Conservation (phyloP, 2,797 vertebrate genomes). For the Spizella passerina region DNA sequence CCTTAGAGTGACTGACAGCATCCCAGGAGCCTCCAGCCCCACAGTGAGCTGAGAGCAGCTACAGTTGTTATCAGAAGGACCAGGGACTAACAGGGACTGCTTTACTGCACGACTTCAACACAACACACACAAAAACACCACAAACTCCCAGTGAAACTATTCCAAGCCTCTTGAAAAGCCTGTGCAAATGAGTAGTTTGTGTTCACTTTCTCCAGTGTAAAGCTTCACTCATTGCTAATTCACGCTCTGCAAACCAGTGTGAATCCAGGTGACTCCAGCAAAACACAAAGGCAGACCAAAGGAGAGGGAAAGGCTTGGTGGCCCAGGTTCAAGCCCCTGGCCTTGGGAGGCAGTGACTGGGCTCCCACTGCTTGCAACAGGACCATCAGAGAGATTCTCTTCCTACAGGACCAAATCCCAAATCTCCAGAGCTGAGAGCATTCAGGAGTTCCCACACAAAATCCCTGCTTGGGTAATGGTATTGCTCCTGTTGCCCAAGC, state of each 20-base stretch:
- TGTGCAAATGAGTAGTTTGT: not conserved
- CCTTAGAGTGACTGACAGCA: not conserved
- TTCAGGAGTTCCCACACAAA: not conserved
- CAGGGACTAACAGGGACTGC: not conserved
- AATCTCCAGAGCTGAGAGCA: not conserved
- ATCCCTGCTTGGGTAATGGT: not conserved
- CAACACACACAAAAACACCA: not conserved
- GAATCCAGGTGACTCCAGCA: not conserved
- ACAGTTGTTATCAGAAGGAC: not conserved
- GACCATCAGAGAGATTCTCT: not conserved
- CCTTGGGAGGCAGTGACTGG: rapidly evolving
- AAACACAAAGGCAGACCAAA: not conserved
- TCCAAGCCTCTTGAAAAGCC: not conserved
- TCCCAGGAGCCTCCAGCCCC: not conserved
- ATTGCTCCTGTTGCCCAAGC: not conserved
- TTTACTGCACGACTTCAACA: not conserved
- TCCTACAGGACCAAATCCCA: not conserved
- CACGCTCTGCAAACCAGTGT: not conserved
- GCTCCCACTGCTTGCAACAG: not conserved
- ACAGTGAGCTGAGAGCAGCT: not conserved
- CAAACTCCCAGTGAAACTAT: not conserved
- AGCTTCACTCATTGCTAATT: not conserved
- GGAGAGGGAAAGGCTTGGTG: not conserved
- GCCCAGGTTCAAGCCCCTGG: not conserved
- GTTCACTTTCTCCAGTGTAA: not conserved